Conservation (phyloP, 1,140 invertebrate species). For the Eumaeus atala region DNA sequence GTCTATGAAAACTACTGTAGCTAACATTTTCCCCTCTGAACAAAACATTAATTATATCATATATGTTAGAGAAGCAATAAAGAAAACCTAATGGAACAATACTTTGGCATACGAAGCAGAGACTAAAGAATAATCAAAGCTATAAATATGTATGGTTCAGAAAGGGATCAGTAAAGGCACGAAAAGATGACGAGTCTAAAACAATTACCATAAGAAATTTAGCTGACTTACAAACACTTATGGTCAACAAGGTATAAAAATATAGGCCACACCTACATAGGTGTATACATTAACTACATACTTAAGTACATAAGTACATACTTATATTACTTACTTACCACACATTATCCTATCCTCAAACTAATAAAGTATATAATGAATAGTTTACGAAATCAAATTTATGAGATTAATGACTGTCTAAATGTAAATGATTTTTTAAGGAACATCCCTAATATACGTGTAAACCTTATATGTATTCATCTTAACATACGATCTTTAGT, state of each 20-base stretch:
- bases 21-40: neutral
- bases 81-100: slow-evolving; percentile 12
- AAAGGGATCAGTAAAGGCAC: slow-evolving; percentile 11
- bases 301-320: neutral
- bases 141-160: slow-evolving; percentile 23
- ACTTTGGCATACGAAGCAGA: slow-evolving; percentile 18
- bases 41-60: slow-evolving; percentile 5
- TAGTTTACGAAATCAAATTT: slow-evolving; percentile 10
- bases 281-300: neutral
- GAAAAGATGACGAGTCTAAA: slow-evolving; percentile 10
- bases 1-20: slow-evolving; percentile 5
- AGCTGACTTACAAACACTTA: neutral
- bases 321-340: neutral
- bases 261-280: neutral
- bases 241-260: neutral
- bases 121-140: slow-evolving; percentile 15
- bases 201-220: slow-evolving; percentile 12
- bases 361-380: slow-evolving; percentile 9
- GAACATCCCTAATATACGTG: slow-evolving; percentile 16
- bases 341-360: neutral
- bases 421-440: slow-evolving; percentile 19
- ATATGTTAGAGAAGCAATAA: slow-evolving; percentile 17
- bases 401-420: slow-evolving; percentile 13
- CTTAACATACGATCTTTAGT: slow-evolving; percentile 19
- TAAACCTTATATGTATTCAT: slow-evolving; percentile 18